Evolutionary conservation across 2,113 vertebrate species (phyloP), one percentile per base, ranked within the genome.

Genomic region (Pipa parva): DNA sequence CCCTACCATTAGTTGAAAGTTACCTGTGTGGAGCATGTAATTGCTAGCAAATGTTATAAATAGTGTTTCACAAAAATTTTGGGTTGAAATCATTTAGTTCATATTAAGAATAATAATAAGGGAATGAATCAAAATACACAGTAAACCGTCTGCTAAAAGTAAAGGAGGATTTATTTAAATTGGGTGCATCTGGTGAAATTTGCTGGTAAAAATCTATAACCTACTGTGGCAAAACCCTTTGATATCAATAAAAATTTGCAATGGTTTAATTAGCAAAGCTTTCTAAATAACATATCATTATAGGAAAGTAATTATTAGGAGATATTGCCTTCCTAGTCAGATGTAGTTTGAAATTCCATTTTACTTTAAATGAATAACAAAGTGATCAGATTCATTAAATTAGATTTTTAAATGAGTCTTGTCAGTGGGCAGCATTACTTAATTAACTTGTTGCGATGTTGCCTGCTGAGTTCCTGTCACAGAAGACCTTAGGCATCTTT

Each of bases 361-460:
- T 42, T 42, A 42, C n/a, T 42, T 42, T 42, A 42, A 42, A n/a
- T 18, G 39, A 42, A 42, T 18, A 42, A 15, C 39, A 42, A 15
- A 15, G 17, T n/a, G n/a, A 42, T 42, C 39, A 42, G 15, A 42
- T 42, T 42, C 39, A 42, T 42, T 15, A 42, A 42, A 15, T 13
- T 42, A 15, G 15, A 17, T 42, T 42, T n/a, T 42, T 42, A 42
- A 42, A n/a, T 42, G 39, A 42, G 7, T 63, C 22, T 42, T 55
- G 33, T 22, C 54, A 42, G 65, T 28, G n/a, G n/a, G 58, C 46
- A 28, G 57, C 59, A 52, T 69, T 60, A 27, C 39, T 69, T 69
- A 69, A 60, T 60, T 60, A 57, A 69, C 56, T 58, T 69, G 33
- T 48, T 18, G 48, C 51, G 60, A 60, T 51, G 51, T 52, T 42